Conservation (phyloP, 1,140 invertebrate species). For the Apis cerana region DNA sequence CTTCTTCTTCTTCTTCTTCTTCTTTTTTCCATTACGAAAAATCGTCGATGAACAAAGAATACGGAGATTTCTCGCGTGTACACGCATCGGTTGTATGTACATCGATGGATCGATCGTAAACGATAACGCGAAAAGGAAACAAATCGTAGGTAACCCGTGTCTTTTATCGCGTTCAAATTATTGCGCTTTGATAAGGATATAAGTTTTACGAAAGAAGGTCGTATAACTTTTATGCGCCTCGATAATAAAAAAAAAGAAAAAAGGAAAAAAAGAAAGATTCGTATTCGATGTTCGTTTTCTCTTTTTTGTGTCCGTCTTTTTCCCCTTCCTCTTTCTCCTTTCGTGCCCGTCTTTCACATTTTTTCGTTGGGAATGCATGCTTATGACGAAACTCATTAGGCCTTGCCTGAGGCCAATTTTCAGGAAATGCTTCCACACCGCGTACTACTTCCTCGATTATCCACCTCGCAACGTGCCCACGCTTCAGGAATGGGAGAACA, state of each 20-base stretch:
- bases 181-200: neutral
- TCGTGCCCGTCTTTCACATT: neutral
- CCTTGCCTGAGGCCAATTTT: slow-evolving; percentile 77
- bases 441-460: slow-evolving; percentile 93
- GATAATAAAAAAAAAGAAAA: neutral
- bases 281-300: neutral
- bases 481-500: slow-evolving; percentile 82
- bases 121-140: neutral
- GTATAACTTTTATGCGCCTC: neutral
- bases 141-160: too few relatives aligned
- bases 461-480: slow-evolving; percentile 83
- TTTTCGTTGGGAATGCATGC: slow-evolving; percentile 41
- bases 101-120: neutral
- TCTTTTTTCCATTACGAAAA: neutral
- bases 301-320: neutral
- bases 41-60: neutral
- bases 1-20: neutral
- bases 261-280: too few relatives aligned
- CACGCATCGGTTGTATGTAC: neutral
- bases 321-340: too few relatives aligned
- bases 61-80: neutral
- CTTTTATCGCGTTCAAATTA: neutral
- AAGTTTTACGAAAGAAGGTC: neutral
- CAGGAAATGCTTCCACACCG: slow-evolving; percentile 90
- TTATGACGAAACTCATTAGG: slow-evolving; percentile 69